These are phyloP conservation scores for Paratilapia polleni DNA, from an alignment of 2,113 vertebrate species.

Conservation along the genomic window DNA sequence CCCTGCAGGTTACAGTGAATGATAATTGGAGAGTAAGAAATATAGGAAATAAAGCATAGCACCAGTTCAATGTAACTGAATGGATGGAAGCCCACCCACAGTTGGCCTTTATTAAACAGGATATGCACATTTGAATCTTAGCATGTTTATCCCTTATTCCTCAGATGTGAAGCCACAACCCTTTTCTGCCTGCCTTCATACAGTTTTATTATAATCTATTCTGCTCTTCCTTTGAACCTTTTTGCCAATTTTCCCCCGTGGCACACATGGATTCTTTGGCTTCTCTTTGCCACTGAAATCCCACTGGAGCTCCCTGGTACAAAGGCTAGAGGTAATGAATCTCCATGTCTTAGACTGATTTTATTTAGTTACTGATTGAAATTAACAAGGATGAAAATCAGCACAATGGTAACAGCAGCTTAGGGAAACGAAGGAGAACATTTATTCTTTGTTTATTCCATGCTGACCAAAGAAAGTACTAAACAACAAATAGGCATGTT, in stretches of 20 bases:
- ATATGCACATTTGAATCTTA: not conserved
- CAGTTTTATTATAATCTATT: not conserved
- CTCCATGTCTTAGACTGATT: not conserved
- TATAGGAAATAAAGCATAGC: constrained; percentile 7
- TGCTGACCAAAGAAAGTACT: not conserved
- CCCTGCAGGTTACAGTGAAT: constrained; percentile 28
- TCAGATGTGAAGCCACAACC: not conserved
- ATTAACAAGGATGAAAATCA: constrained; percentile 6
- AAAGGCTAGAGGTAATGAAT: not conserved
- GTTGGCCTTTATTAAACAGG: not conserved
- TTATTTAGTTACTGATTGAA: not conserved
- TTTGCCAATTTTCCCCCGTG: constrained; percentile 27
- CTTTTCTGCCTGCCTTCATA: not conserved
- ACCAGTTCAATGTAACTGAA: not conserved
- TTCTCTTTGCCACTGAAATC: not conserved
- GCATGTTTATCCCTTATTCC: not conserved
- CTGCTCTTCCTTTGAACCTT: constrained; percentile 13
- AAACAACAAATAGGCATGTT: not conserved
- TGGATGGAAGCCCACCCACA: not conserved
- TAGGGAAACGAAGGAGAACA: not conserved
- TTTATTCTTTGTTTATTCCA: not conserved
- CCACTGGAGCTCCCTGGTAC: not conserved
- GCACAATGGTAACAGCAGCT: not conserved
- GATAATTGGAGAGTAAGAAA: constrained; percentile 38
- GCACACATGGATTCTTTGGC: not conserved